Evolutionary conservation across 2,797 vertebrate genomes (phyloP).

Genomic region (Myoxocephalus aenaeus): DNA sequence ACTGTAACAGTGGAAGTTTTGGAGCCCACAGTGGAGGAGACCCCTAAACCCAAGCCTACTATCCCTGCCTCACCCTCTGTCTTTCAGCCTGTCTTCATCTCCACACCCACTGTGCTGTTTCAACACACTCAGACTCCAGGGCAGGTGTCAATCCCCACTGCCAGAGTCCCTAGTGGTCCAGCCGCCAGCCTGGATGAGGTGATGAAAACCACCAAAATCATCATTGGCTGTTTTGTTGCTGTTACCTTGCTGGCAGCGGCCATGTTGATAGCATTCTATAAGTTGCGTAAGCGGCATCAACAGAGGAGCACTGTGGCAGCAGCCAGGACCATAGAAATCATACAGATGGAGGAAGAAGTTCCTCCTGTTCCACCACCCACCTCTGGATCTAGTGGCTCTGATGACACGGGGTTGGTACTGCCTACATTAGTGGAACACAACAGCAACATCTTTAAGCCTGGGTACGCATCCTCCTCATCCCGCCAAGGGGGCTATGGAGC

Average conservation of each 20-base stretch:
- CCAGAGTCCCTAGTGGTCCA: constrained; percentile 85
- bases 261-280: constrained; percentile 99
- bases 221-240: constrained; percentile 98
- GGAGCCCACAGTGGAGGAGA: constrained; percentile 90
- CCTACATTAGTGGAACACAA: constrained; percentile 94
- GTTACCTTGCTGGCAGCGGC: constrained; percentile 95
- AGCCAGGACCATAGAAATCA: constrained; percentile 94
- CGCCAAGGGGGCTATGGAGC: constrained; percentile 90
- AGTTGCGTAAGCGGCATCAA: constrained; percentile 97
- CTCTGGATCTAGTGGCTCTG: constrained; percentile 85
- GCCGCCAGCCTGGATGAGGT: constrained; percentile 96
- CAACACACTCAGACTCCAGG: constrained; percentile 92
- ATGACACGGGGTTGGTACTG: constrained; percentile 90
- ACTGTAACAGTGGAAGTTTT: constrained; percentile 96
- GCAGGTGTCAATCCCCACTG: constrained; percentile 88
- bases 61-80: constrained; percentile 92
- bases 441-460: constrained; percentile 93
- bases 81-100: constrained; percentile 96
- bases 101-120: constrained; percentile 94
- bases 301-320: constrained; percentile 94
- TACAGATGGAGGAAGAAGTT: constrained; percentile 95
- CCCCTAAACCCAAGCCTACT: constrained; percentile 91
- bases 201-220: constrained; percentile 99
- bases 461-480: constrained; percentile 79
- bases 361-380: constrained; percentile 84